These are phyloP conservation scores for Platerodrilus igneus DNA, from an alignment of 2,888 invertebrate species.

Conservation along the genomic window DNA sequence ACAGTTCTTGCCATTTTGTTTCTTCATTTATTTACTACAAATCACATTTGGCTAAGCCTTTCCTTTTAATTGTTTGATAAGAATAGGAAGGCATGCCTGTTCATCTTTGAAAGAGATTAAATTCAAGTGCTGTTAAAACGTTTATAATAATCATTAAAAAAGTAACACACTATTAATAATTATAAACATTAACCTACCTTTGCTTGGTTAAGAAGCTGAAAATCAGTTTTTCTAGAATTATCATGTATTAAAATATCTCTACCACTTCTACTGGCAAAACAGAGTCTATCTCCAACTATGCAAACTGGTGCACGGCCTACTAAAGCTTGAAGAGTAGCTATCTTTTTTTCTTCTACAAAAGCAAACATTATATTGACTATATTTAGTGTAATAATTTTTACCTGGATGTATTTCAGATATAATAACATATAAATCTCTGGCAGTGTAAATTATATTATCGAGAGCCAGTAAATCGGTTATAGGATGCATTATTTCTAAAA, in stretches of 20 bases:
- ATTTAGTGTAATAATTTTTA: constrained; percentile 34
- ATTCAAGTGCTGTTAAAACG: too few relatives aligned
- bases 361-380: too few relatives aligned
- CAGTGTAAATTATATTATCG: constrained; percentile 55
- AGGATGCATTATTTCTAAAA: constrained; percentile 57
- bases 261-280: constrained; percentile 49
- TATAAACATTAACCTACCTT: constrained; percentile 5
- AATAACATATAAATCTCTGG: constrained; percentile 58
- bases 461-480: constrained; percentile 57
- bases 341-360: constrained; percentile 11
- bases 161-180: neutral
- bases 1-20: too few relatives aligned
- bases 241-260: constrained; percentile 51
- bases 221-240: constrained; percentile 32
- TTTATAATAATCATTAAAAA: neutral
- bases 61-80: too few relatives aligned
- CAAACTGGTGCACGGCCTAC: constrained; percentile 53
- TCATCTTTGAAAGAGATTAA: too few relatives aligned
- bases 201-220: constrained; percentile 8
- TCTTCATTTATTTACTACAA: too few relatives aligned
- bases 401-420: constrained; percentile 56
- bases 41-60: too few relatives aligned
- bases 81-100: too few relatives aligned
- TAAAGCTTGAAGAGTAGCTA: constrained; percentile 48
- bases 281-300: constrained; percentile 45